Evolutionary conservation across 1,140 invertebrate genomes (phyloP).

Genomic region (Drosophila sproati): DNA sequence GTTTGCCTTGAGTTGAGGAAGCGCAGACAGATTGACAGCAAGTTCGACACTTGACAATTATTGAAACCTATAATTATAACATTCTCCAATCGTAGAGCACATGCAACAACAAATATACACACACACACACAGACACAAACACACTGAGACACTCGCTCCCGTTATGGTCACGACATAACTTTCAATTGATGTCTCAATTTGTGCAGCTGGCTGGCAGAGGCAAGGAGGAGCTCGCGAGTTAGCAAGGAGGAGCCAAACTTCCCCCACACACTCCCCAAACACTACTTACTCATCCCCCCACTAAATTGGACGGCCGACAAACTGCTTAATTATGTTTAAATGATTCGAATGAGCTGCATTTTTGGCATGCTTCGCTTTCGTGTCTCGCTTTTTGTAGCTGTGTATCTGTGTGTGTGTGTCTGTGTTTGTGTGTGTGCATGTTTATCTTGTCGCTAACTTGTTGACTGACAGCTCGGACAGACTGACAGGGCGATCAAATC

Average conservation of each 20-base stretch:
- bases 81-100: constrained; percentile 37
- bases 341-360: constrained; percentile 70
- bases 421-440: constrained; percentile 35
- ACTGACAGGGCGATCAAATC: constrained; percentile 43
- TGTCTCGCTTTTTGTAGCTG: not conserved
- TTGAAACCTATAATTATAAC: constrained; percentile 73
- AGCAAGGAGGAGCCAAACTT: constrained; percentile 3
- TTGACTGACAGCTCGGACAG: constrained; percentile 56
- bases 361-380: constrained; percentile 58
- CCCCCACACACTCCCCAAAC: not conserved
- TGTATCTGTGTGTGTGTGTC: constrained; percentile 6
- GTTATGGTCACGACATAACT: constrained; percentile 44
- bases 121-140: constrained; percentile 18
- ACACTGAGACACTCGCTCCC: constrained; percentile 32
- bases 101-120: constrained; percentile 29
- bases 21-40: constrained; percentile 34
- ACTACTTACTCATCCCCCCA: not conserved
- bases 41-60: constrained; percentile 53
- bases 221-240: constrained; percentile 13
- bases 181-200: constrained; percentile 76
- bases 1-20: constrained; percentile 56
- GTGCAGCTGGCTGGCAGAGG: constrained; percentile 1
- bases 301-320: constrained; percentile 33
- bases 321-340: constrained; percentile 74
- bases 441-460: constrained; percentile 54